Percentiles rank a stretch among this genome's conserved stretches.
Evolutionary conservation across 2,888 invertebrate genomes (phyloP).

Genomic region (Platycnemis pennipes): DNA sequence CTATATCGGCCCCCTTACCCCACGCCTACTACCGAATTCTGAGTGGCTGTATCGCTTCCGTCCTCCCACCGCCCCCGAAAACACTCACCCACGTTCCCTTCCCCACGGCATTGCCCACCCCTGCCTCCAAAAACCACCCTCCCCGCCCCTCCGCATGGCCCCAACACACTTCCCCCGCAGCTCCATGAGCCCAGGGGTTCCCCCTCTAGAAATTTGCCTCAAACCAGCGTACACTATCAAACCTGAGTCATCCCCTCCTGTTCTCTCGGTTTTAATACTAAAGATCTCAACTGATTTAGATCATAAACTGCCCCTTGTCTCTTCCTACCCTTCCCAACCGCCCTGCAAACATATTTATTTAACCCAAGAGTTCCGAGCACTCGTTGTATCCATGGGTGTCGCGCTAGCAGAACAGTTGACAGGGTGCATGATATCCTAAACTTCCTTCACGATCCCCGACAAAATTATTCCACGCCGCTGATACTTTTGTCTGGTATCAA

Average conservation of each 20-base stretch:
- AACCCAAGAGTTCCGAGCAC: neutral
- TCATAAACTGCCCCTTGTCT: neutral
- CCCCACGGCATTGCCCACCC: neutral
- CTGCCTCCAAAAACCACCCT: neutral
- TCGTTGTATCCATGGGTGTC: neutral
- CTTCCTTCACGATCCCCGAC: neutral
- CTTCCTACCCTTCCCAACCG: neutral
- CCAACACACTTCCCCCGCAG: neutral
- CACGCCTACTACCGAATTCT: conserved; percentile 53
- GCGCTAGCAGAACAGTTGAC: neutral
- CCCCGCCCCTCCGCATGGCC: neutral
- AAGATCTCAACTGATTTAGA: neutral
- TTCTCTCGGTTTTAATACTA: neutral
- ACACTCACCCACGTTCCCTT: neutral
- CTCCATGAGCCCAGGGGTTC: neutral
- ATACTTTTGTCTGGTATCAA: too few species aligned
- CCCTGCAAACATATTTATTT: neutral
- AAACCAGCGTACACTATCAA: neutral
- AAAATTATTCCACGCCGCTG: too few species aligned
- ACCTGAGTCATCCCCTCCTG: neutral
- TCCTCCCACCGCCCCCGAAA: neutral
- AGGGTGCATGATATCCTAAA: neutral
- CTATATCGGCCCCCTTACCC: neutral
- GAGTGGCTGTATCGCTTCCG: neutral
- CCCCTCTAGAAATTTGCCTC: neutral